Conservation (phyloP, 2,797 vertebrate species). For the Phrynocephalus forsythii region DNA sequence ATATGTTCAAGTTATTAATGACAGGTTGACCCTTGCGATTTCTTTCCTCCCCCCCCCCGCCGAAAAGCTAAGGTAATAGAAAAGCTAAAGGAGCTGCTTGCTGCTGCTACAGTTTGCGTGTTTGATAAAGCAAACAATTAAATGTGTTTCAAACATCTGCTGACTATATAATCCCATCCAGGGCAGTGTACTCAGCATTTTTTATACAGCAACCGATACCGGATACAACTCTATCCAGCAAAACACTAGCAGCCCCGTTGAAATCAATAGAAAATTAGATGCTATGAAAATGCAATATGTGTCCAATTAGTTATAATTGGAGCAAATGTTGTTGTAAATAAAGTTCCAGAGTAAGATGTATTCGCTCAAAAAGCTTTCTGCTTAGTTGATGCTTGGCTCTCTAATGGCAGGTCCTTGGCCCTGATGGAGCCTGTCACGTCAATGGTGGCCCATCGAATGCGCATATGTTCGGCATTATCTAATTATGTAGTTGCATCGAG, state of each 20-base stretch:
- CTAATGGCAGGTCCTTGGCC: accelerated
- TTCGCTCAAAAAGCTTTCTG: conserved; percentile 11
- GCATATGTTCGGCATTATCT: conserved; percentile 61
- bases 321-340: conserved; percentile 74
- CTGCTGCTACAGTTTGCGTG: conserved; percentile 53
- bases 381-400: background rate
- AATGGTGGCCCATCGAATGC: conserved; percentile 48
- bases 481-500: conserved; percentile 57
- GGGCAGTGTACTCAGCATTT: conserved; percentile 74
- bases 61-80: conserved; percentile 12
- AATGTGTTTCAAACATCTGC: conserved; percentile 78
- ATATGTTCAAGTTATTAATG: background rate
- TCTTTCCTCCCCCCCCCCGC: accelerated
- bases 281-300: conserved; percentile 73
- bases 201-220: conserved; percentile 58
- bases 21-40: no score
- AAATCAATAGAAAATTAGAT: conserved; percentile 80
- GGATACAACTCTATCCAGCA: conserved; percentile 67
- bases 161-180: conserved; percentile 69
- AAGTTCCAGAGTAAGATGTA: conserved; percentile 51
- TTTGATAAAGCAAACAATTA: conserved; percentile 75
- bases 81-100: conserved; percentile 33
- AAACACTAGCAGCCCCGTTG: conserved; percentile 68
- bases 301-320: conserved; percentile 79
- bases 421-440: conserved; percentile 40